Percentiles rank a stretch among this genome's conserved stretches.
phyloP scores from a whole-genome alignment of 1,140 invertebrate genomes.

The Mylabris phalerata region DNA sequence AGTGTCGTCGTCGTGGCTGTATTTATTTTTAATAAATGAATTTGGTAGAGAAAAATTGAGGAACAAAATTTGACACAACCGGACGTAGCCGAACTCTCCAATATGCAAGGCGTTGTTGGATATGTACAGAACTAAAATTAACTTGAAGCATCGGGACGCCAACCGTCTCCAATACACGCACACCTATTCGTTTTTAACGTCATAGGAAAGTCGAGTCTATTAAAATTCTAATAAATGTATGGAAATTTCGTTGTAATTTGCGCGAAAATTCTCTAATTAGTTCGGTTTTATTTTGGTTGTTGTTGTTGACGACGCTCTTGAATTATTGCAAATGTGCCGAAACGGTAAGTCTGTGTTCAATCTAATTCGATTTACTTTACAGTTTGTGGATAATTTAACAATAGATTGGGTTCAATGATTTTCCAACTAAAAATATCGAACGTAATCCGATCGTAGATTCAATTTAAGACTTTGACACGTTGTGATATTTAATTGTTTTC shows the following conservation, averaged over 20 bases:
- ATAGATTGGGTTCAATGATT: constrained; percentile 1
- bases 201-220: constrained; percentile 20
- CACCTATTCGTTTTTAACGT: constrained; percentile 20
- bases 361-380: constrained; percentile 6
- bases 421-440: constrained; percentile 2
- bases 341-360: constrained; percentile 8
- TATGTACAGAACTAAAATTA: constrained; percentile 27
- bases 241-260: background rate
- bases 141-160: constrained; percentile 24
- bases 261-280: too few species aligned
- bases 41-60: constrained; percentile 27
- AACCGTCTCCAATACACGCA: constrained; percentile 1
- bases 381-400: constrained; percentile 6
- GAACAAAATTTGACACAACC: constrained; percentile 29
- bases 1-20: background rate
- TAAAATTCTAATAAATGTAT: constrained; percentile 17
- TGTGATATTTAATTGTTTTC: too few species aligned
- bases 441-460: background rate
- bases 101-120: background rate
- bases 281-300: too few species aligned
- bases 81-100: constrained; percentile 30
- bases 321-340: background rate
- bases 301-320: too few species aligned
- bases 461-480: too few species aligned
- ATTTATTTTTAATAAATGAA: constrained; percentile 17